These are phyloP conservation scores for Coptodon bakossiorum DNA, from an alignment of 2,113 vertebrate genomes.

Conservation along the genomic window DNA sequence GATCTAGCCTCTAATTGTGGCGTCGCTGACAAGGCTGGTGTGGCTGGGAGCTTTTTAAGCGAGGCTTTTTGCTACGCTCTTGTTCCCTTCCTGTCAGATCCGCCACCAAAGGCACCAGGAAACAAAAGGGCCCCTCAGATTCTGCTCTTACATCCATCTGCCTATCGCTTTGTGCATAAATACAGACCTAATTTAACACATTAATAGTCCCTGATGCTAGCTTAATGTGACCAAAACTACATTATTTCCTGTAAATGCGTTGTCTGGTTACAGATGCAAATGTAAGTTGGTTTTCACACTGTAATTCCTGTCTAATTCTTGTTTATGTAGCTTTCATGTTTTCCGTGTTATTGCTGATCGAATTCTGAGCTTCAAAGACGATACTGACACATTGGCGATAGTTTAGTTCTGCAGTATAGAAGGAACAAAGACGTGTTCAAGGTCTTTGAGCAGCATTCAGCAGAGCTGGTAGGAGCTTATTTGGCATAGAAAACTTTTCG, in stretches of 20 bases:
- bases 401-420: background rate
- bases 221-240: slow-evolving; percentile 46
- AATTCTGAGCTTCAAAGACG: background rate
- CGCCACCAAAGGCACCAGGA: slow-evolving; percentile 51
- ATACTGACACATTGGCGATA: background rate
- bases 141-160: slow-evolving; percentile 43
- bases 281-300: background rate
- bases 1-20: slow-evolving; percentile 71
- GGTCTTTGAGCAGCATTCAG: slow-evolving; percentile 19
- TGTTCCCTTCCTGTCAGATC: slow-evolving; percentile 59
- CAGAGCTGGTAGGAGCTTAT: background rate
- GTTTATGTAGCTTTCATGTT: background rate
- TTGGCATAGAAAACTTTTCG: slow-evolving; percentile 1
- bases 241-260: background rate
- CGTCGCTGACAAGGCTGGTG: slow-evolving; percentile 54
- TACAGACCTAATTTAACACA: slow-evolving; percentile 33
- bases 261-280: background rate
- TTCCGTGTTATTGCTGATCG: background rate
- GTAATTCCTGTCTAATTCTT: background rate
- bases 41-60: slow-evolving; percentile 59
- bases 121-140: slow-evolving; percentile 50
- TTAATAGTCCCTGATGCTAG: slow-evolving; percentile 31
- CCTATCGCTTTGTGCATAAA: slow-evolving; percentile 53
- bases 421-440: slow-evolving; percentile 28
- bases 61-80: slow-evolving; percentile 47